Evolutionary conservation across 2,888 invertebrate species (phyloP).

Genomic region (Xestia sexstrigata): DNA sequence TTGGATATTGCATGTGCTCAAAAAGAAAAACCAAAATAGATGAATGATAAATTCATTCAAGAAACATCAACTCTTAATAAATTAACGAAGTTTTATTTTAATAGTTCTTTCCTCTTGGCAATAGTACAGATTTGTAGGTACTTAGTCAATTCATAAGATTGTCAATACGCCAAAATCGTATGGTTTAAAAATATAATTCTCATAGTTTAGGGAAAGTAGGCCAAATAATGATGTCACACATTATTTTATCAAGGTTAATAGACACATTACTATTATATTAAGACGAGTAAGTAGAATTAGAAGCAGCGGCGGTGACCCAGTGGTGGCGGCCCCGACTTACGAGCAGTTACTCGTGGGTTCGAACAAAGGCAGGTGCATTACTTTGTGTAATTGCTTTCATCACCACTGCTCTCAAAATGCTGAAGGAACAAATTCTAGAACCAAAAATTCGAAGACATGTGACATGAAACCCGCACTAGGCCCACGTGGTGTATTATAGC

Average conservation of each 20-base stretch:
- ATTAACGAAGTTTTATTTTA: slow-evolving; percentile 9
- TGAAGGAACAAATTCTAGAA: too few species aligned
- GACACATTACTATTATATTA: slow-evolving; percentile 2
- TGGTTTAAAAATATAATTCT: slow-evolving; percentile 16
- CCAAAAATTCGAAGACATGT: too few species aligned
- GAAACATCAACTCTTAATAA: slow-evolving; percentile 6
- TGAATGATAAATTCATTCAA: background rate
- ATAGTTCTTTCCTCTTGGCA: slow-evolving; percentile 28
- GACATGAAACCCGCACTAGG: too few species aligned
- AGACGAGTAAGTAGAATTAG: background rate
- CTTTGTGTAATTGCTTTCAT: too few species aligned
- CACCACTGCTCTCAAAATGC: too few species aligned
- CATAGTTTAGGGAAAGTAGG: slow-evolving; percentile 23
- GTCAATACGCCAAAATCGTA: slow-evolving; percentile 38
- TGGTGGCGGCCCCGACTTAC: too few species aligned
- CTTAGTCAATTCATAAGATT: slow-evolving; percentile 33
- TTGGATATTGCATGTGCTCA: too few species aligned
- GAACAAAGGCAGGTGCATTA: too few species aligned
- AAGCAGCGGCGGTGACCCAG: too few species aligned
- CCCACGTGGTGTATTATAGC: too few species aligned
- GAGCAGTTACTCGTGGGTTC: too few species aligned
- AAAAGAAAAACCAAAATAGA: background rate
- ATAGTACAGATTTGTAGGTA: background rate
- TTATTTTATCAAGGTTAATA: slow-evolving; percentile 11
- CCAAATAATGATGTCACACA: slow-evolving; percentile 2